phyloP scores from a whole-genome alignment of 2,888 invertebrate genomes.

The Tetragnatha montana region DNA sequence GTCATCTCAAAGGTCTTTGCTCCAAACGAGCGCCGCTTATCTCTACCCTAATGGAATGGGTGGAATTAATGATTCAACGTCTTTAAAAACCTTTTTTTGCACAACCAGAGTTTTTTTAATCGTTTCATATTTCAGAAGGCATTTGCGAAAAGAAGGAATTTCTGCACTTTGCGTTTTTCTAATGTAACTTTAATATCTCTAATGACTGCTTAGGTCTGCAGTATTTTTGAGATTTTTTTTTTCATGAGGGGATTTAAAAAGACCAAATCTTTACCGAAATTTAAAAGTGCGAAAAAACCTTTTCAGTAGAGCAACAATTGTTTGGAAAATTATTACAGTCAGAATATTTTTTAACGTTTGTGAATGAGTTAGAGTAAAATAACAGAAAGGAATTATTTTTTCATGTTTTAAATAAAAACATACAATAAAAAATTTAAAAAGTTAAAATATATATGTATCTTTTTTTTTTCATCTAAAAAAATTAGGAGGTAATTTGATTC shows the following conservation, averaged over 20 bases:
- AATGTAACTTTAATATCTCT: conserved; percentile 14
- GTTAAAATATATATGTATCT: too few species aligned
- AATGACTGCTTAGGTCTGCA: neutral
- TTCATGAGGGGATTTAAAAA: neutral
- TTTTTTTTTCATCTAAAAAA: too few species aligned
- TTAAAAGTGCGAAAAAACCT: neutral
- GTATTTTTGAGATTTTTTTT: neutral
- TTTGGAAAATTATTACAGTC: neutral
- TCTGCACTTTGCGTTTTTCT: conserved; percentile 21
- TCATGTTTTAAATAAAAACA: too few species aligned
- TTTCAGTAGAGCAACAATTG: neutral
- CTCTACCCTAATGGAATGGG: neutral
- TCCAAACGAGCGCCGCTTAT: neutral
- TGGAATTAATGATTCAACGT: conserved; percentile 5
- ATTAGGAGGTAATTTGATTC: too few species aligned
- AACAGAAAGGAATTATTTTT: too few species aligned
- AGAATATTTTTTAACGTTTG: neutral
- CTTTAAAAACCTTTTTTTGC: neutral
- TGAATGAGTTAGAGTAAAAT: neutral
- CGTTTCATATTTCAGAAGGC: conserved; percentile 12
- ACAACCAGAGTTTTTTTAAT: conserved; percentile 4
- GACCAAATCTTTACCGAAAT: neutral
- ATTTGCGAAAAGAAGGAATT: conserved; percentile 26
- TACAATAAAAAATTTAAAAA: too few species aligned
- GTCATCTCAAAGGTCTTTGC: neutral